Evolutionary conservation across 2,888 invertebrate species (phyloP).

Genomic region (Lasius platythorax): DNA sequence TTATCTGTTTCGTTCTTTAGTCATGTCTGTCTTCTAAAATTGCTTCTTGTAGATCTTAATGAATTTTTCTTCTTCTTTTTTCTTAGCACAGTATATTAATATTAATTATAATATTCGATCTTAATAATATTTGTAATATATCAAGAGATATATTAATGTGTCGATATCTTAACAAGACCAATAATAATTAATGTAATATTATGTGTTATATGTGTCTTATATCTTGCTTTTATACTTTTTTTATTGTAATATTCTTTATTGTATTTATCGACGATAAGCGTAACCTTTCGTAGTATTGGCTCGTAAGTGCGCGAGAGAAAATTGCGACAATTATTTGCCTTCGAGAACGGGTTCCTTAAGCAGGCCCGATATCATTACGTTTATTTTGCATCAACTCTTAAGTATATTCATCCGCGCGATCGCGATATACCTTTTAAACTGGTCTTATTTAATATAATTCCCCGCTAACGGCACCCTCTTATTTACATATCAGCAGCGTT

Average conservation of each 20-base stretch:
- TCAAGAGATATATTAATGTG: neutral
- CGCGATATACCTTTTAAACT: slow-evolving; percentile 46
- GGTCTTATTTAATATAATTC: slow-evolving; percentile 48
- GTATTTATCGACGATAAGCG: slow-evolving; percentile 1
- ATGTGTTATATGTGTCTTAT: neutral
- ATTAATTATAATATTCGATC: neutral
- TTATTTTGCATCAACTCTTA: slow-evolving; percentile 46
- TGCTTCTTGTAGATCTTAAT: neutral
- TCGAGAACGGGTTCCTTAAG: slow-evolving; percentile 38
- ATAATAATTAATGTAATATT: slow-evolving; percentile 24
- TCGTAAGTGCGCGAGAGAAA: slow-evolving; percentile 14
- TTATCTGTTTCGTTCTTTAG: neutral
- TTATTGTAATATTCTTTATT: neutral
- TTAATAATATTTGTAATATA: neutral
- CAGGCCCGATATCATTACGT: slow-evolving; percentile 32
- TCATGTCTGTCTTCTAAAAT: neutral
- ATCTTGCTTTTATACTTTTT: slow-evolving; percentile 8
- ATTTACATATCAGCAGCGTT: slow-evolving; percentile 38
- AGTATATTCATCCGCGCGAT: slow-evolving; percentile 48
- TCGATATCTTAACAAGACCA: neutral
- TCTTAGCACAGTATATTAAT: neutral
- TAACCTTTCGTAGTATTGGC: neutral
- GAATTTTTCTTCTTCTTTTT: neutral
- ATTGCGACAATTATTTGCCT: slow-evolving; percentile 49
- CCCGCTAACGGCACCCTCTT: slow-evolving; percentile 27